Evolutionary conservation across 2,888 invertebrate genomes (phyloP), one percentile per base, ranked within the genome.

Genomic region (Muscina levida): DNA sequence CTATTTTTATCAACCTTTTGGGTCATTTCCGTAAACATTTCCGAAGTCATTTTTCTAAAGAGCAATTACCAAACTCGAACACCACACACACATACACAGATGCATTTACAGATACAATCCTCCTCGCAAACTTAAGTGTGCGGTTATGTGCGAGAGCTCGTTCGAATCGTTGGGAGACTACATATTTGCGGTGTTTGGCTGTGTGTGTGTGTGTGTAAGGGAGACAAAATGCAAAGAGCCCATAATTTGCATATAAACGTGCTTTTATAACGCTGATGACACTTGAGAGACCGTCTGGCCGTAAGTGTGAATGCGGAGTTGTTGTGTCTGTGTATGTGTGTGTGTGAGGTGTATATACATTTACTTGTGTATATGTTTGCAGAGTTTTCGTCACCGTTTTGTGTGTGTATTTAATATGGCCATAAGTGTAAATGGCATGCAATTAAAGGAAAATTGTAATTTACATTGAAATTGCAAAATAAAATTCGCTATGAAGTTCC

Each of bases 21-120:
- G 79, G 79, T 79, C 79, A 79, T 79, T 79, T 79, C 79, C 79
- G 79, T 68, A 53, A 72, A 75, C 68, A 75, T 75, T 68, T 79
- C 79, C 75, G 75, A 66, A 44, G 66, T 72, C 67, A 10, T 26
- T 79, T 56, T 75, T 72, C 79, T 72, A 79, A 65, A 79, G 75
- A 79, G 79, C 46, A 72, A 75, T 79, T 79, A 79, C 46, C 24
- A 39, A n/a, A n/a, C n/a, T n/a, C n/a, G n/a, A n/a, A n/a, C n/a
- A 42, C 42, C 15, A 26, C 67, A 67, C 53, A 62, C 42, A 48
- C 53, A 51, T 1, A 26, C 26, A 57, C 37, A 59, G 24, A 68
- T 13, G 15, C 19, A 53, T 8, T 44, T 44, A 11, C 44, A 44
- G 5, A 44, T n/a, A n/a, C n/a, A n/a, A n/a, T 44, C 44, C 4